A percentile compares a stretch with the other conserved stretches of the same genome.
Conservation (phyloP, 2,113 vertebrate genomes). For the Poeciliopsis turrubarensis region DNA sequence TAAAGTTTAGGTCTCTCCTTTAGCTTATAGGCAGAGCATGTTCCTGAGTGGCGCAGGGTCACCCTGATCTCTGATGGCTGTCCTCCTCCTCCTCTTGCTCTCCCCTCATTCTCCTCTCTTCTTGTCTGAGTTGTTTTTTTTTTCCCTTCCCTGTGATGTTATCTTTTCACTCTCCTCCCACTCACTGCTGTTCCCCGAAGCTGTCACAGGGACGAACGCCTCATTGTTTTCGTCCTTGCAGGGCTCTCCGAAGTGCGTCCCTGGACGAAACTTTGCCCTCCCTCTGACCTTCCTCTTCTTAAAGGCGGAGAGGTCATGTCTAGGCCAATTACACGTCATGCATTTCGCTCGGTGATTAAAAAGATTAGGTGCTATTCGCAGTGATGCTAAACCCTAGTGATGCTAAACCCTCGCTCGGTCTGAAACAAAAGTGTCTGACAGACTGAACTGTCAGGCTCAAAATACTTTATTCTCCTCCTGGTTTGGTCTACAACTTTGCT, state of each 20-base stretch:
- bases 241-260: slow-evolving; percentile 53
- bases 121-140: slow-evolving; percentile 61
- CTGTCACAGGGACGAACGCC: slow-evolving; percentile 76
- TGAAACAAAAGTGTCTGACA: too few relatives aligned
- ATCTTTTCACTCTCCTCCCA: slow-evolving; percentile 80
- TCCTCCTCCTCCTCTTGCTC: slow-evolving; percentile 55
- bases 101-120: slow-evolving; percentile 43
- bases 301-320: slow-evolving; percentile 29
- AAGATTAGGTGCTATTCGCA: slow-evolving; percentile 1
- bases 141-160: slow-evolving; percentile 58
- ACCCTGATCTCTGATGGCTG: slow-evolving; percentile 77
- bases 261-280: slow-evolving; percentile 57
- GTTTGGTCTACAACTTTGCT: too few relatives aligned
- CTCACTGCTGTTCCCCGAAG: slow-evolving; percentile 77
- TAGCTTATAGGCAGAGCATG: slow-evolving; percentile 71
- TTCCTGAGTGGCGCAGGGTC: slow-evolving; percentile 75
- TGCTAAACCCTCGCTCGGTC: too few relatives aligned
- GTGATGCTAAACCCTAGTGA: too few relatives aligned
- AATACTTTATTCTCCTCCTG: too few relatives aligned
- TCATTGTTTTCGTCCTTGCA: slow-evolving; percentile 79
- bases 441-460: too few relatives aligned
- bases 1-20: slow-evolving; percentile 63
- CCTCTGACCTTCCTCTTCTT: slow-evolving; percentile 51
- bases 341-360: slow-evolving; percentile 11
- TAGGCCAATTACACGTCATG: slow-evolving; percentile 42